These are phyloP conservation scores for Blastobasis adustella DNA, from an alignment of 2,888 invertebrate species.

Conservation along the genomic window DNA sequence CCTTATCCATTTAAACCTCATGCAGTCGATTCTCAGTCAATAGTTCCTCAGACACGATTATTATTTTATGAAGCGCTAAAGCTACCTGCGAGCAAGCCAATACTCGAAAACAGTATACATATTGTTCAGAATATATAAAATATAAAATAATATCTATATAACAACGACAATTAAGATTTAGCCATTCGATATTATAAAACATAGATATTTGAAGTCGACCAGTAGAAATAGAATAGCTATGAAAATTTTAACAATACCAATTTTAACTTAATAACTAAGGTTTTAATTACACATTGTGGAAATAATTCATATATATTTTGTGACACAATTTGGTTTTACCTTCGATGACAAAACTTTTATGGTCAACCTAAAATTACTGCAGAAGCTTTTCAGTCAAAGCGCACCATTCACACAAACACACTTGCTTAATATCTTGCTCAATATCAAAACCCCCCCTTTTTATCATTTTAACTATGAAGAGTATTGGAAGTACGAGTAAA, in stretches of 20 bases:
- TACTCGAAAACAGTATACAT: no score
- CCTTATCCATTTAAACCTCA: conserved; percentile 52
- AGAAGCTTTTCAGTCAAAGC: conserved; percentile 46
- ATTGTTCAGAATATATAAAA: no score
- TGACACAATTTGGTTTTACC: conserved; percentile 20
- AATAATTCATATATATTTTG: no score
- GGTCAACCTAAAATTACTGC: conserved; percentile 18
- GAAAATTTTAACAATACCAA: neutral
- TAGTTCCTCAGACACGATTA: conserved; percentile 17
- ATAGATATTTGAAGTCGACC: no score
- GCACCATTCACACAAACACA: conserved; percentile 29
- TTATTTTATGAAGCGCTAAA: neutral
- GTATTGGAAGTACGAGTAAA: no score
- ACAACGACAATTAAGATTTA: no score
- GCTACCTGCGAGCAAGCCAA: neutral
- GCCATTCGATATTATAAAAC: no score
- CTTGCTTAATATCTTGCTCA: conserved; percentile 16
- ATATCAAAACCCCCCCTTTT: no score
- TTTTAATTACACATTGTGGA: neutral
- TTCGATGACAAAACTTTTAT: conserved; percentile 37
- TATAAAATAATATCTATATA: no score
- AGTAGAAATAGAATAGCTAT: no score
- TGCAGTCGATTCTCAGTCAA: conserved; percentile 68
- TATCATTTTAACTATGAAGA: no score
- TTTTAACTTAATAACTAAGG: neutral